A percentile compares a stretch with the other conserved stretches of the same genome.
Conservation (phyloP, 1,140 invertebrate species). For the Drosophila nigrodunni region DNA sequence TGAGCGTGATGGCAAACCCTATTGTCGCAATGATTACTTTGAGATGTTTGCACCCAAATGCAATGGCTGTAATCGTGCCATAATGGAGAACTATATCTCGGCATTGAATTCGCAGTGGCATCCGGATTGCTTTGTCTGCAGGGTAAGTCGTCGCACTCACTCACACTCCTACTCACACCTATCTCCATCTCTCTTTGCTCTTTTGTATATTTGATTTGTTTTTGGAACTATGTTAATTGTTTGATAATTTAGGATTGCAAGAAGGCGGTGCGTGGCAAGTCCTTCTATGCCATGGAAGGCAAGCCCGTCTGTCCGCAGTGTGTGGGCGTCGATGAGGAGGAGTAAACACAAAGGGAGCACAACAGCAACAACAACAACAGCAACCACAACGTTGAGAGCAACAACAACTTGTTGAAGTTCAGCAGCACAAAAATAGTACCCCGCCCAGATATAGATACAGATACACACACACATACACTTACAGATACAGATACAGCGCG, state of each 20-base stretch:
- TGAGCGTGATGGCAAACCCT: slow-evolving; percentile 96
- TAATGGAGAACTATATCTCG: slow-evolving; percentile 99
- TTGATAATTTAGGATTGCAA: slow-evolving; percentile 93
- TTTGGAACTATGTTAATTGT: slow-evolving; percentile 14
- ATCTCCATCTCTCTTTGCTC: background rate
- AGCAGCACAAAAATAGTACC: slow-evolving; percentile 44
- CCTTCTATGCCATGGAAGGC: slow-evolving; percentile 97
- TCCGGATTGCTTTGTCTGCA: slow-evolving; percentile 99
- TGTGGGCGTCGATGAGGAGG: slow-evolving; percentile 95
- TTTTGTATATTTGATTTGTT: slow-evolving; percentile 4
- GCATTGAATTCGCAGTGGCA: slow-evolving; percentile 99
- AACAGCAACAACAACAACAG: slow-evolving; percentile 35
- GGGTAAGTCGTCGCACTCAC: slow-evolving; percentile 90
- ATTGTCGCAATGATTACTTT: slow-evolving; percentile 98
- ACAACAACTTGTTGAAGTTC: slow-evolving; percentile 51
- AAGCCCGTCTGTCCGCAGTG: slow-evolving; percentile 96
- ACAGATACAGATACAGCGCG: slow-evolving; percentile 22
- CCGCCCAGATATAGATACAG: slow-evolving; percentile 29
- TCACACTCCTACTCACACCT: background rate
- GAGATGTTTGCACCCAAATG: slow-evolving; percentile 99
- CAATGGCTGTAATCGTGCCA: slow-evolving; percentile 97
- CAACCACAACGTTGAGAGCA: slow-evolving; percentile 22
- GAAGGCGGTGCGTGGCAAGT: slow-evolving; percentile 94
- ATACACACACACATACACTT: slow-evolving; percentile 18
- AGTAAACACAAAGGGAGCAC: slow-evolving; percentile 70